phyloP scores from a whole-genome alignment of 2,888 invertebrate species.

The Athalia rosae region DNA sequence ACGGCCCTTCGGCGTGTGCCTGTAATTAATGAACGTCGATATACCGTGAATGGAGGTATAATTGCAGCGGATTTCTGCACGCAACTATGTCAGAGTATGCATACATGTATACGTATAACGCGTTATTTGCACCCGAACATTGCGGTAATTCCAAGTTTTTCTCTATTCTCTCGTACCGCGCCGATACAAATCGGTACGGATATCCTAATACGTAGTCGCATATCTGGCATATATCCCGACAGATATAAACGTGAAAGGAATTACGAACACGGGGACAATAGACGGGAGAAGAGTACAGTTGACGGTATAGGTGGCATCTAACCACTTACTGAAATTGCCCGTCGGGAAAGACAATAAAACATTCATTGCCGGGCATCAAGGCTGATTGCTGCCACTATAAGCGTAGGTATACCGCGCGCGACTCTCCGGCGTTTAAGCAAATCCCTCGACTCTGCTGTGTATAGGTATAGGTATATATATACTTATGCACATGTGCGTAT shows the following conservation, averaged over 20 bases:
- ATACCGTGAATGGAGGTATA: not conserved
- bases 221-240: too few species aligned
- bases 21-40: not conserved
- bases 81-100: not conserved
- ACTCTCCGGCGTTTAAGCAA: slow-evolving; percentile 46
- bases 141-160: not conserved
- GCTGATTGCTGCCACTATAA: slow-evolving; percentile 47
- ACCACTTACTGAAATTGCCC: slow-evolving; percentile 51
- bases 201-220: too few species aligned
- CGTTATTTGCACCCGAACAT: too few species aligned
- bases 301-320: slow-evolving; percentile 28
- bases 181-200: too few species aligned
- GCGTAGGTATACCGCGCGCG: too few species aligned
- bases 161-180: too few species aligned
- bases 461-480: not conserved
- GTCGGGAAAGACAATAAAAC: slow-evolving; percentile 48
- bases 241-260: too few species aligned
- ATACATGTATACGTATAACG: too few species aligned
- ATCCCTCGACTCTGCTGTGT: slow-evolving; percentile 19
- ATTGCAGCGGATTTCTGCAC: slow-evolving; percentile 7
- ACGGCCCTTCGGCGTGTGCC: not conserved
- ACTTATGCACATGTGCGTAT: not conserved
- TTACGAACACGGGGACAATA: slow-evolving; percentile 18
- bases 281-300: not conserved
- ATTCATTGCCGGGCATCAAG: slow-evolving; percentile 46